A percentile compares a stretch with the other conserved stretches of the same genome.
Conservation (phyloP, 1,140 invertebrate species). For the Dendrolimus kikuchii region DNA sequence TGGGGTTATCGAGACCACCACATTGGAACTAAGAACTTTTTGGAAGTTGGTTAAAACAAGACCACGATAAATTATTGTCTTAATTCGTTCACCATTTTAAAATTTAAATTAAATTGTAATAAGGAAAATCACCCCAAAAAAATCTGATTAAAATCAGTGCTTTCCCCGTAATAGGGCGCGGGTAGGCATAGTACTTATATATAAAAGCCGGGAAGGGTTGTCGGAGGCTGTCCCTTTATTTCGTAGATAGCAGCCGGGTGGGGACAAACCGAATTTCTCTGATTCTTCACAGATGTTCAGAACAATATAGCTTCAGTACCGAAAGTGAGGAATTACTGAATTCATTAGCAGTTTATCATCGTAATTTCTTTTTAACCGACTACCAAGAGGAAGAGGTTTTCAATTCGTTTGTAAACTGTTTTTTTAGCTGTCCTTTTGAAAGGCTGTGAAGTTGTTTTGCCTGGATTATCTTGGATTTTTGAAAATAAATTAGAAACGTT, state of each 20-base stretch:
- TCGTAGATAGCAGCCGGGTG: neutral
- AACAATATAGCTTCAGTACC: constrained; percentile 5
- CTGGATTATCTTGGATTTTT: too few relatives aligned
- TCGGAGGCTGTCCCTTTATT: neutral
- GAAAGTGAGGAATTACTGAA: constrained; percentile 2
- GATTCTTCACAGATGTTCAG: constrained; percentile 9
- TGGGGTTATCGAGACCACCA: too few relatives aligned
- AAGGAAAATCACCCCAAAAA: neutral
- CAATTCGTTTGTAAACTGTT: too few relatives aligned
- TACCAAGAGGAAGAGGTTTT: too few relatives aligned
- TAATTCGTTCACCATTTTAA: neutral
- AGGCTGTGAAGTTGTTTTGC: too few relatives aligned
- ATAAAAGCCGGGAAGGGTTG: constrained; percentile 1
- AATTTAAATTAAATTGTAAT: constrained; percentile 1
- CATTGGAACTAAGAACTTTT: too few relatives aligned
- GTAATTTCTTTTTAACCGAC: neutral
- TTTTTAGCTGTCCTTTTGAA: too few relatives aligned
- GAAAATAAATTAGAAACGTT: too few relatives aligned
- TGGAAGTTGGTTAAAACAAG: too few relatives aligned
- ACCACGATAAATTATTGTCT: neutral
- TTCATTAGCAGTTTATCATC: constrained; percentile 8
- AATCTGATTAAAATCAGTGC: constrained; percentile 7
- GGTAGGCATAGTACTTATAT: too few relatives aligned
- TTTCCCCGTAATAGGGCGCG: neutral
- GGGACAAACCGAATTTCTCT: constrained; percentile 6